These are phyloP conservation scores for Macrochelys suwanniensis DNA, from an alignment of 2,797 vertebrate species.

Conservation along the genomic window DNA sequence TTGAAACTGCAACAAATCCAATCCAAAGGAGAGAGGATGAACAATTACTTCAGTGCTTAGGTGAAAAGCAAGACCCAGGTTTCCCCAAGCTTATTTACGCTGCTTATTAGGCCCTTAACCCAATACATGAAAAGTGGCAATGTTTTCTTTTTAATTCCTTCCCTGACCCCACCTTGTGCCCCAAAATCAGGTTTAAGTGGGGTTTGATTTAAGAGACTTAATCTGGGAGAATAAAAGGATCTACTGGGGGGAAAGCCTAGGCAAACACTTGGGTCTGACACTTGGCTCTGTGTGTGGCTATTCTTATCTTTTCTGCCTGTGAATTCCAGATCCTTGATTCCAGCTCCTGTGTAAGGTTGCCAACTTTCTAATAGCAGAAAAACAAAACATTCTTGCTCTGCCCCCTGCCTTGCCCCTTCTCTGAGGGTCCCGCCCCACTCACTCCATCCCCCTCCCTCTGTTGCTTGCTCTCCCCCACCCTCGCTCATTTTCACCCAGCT, in stretches of 20 bases:
- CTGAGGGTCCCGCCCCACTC: too few relatives aligned
- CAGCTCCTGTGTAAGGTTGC: too few relatives aligned
- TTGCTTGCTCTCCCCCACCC: too few relatives aligned
- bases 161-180: neutral
- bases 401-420: too few relatives aligned
- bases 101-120: neutral
- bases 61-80: neutral
- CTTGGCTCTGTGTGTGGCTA: neutral
- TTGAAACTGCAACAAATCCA: constrained; percentile 16
- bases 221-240: neutral
- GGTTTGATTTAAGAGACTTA: neutral
- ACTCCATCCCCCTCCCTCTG: too few relatives aligned
- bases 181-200: neutral
- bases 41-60: neutral
- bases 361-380: too few relatives aligned
- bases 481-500: too few relatives aligned
- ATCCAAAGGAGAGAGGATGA: neutral
- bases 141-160: neutral
- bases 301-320: too few relatives aligned
- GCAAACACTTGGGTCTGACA: neutral
- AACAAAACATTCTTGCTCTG: too few relatives aligned
- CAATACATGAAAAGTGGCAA: neutral
- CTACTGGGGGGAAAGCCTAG: neutral
- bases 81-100: neutral
- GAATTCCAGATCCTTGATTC: too few relatives aligned